phyloP scores from a whole-genome alignment of 30 jellyfish, hydroid and myxozoan species.

The Aurelia sp. region DNA sequence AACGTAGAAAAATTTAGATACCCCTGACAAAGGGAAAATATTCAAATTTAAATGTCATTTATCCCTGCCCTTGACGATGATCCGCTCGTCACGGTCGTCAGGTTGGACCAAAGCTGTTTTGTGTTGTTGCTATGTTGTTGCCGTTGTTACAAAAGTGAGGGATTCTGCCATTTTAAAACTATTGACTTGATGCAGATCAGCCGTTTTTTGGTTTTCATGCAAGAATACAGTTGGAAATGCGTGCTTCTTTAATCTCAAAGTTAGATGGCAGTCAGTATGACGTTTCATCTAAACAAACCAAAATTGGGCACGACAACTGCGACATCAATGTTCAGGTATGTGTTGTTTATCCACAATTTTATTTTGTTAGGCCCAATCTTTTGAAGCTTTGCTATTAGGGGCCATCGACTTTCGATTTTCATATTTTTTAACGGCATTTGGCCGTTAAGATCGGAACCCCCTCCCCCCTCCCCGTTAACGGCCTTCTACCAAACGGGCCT shows the following conservation, averaged over 20 bases:
- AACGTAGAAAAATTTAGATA: too few species aligned
- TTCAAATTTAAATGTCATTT: too few species aligned
- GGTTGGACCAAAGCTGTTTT: constrained; percentile 24
- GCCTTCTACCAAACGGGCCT: too few species aligned
- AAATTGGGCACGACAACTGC: constrained; percentile 80
- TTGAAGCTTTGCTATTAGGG: too few species aligned
- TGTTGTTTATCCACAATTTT: too few species aligned
- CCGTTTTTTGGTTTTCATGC: neutral
- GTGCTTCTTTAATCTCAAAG: constrained; percentile 53
- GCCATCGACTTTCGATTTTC: too few species aligned
- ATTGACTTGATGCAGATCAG: neutral
- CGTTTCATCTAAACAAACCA: constrained; percentile 38
- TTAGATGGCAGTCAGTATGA: constrained; percentile 55
- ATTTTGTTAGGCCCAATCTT: constrained; percentile 18
- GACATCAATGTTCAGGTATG: constrained; percentile 83
- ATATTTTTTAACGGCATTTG: too few species aligned
- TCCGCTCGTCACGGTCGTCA: too few species aligned
- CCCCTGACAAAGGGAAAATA: too few species aligned
- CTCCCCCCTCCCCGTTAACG: too few species aligned
- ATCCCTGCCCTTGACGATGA: too few species aligned
- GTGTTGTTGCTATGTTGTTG: constrained; percentile 53
- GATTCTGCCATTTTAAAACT: constrained; percentile 11
- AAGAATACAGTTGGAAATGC: constrained; percentile 26
- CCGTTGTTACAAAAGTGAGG: neutral
- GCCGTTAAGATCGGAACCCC: too few species aligned